These are phyloP conservation scores for Chloromyia formosa DNA, from an alignment of 2,888 invertebrate genomes.

Conservation along the genomic window DNA sequence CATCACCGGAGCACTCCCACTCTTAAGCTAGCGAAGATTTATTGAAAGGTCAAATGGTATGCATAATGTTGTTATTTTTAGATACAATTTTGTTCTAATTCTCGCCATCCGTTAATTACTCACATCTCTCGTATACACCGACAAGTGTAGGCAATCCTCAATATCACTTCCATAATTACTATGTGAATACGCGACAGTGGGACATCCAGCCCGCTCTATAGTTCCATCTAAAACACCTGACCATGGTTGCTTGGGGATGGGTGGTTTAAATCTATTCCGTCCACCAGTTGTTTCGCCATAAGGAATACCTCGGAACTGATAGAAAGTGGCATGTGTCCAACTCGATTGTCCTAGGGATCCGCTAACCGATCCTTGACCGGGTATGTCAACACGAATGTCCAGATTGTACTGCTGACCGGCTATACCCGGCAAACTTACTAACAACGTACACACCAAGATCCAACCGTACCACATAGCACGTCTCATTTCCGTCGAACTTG, in stretches of 20 bases:
- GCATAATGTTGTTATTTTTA: neutral
- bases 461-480: neutral
- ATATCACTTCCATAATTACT: slow-evolving; percentile 33
- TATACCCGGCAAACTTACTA: neutral
- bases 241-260: slow-evolving; percentile 45
- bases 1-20: slow-evolving; percentile 53
- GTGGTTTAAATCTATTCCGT: slow-evolving; percentile 46
- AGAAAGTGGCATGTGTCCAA: slow-evolving; percentile 45
- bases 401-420: slow-evolving; percentile 9
- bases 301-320: slow-evolving; percentile 48
- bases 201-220: slow-evolving; percentile 39
- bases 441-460: neutral
- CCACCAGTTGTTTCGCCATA: slow-evolving; percentile 50
- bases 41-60: neutral
- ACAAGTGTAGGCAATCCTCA: slow-evolving; percentile 50
- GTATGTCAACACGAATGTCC: slow-evolving; percentile 42
- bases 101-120: neutral
- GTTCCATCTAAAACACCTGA: slow-evolving; percentile 42
- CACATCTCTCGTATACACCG: slow-evolving; percentile 48
- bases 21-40: neutral
- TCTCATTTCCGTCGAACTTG: slow-evolving; percentile 11
- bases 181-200: slow-evolving; percentile 21
- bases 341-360: slow-evolving; percentile 42
- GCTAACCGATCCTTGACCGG: slow-evolving; percentile 46
- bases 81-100: too few species aligned